Percentiles rank a stretch among this genome's conserved stretches.
phyloP scores from a whole-genome alignment of 2,888 invertebrate species.

The Phyllotreta cruciferae region DNA sequence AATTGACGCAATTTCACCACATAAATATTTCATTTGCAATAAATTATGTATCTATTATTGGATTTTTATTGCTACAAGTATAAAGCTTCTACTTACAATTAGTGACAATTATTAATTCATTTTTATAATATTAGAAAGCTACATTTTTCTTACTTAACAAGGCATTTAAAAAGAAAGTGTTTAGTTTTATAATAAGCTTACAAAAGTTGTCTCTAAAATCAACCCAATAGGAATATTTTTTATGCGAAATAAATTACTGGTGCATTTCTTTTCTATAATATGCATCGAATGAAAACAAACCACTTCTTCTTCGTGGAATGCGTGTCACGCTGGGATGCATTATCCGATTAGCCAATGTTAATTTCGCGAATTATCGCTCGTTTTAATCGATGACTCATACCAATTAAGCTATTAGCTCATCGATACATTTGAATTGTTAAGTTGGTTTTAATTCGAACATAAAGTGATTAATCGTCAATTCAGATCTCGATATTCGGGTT shows the following conservation, averaged over 20 bases:
- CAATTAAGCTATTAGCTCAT: conserved; percentile 56
- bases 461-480: conserved; percentile 45
- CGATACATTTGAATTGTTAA: conserved; percentile 56
- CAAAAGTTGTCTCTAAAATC: too few relatives aligned
- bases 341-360: conserved; percentile 43
- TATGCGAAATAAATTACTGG: not conserved
- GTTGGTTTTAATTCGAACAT: conserved; percentile 46
- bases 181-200: too few relatives aligned
- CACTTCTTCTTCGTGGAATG: conserved; percentile 23
- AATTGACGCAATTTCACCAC: too few relatives aligned
- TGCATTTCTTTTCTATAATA: not conserved
- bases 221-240: too few relatives aligned
- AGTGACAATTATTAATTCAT: too few relatives aligned
- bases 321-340: conserved; percentile 37
- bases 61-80: too few relatives aligned
- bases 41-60: too few relatives aligned
- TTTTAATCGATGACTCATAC: conserved; percentile 51
- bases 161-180: too few relatives aligned
- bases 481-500: conserved; percentile 39
- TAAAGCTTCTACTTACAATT: too few relatives aligned
- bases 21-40: too few relatives aligned
- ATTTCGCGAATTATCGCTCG: conserved; percentile 47
- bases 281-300: conserved; percentile 10
- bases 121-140: too few relatives aligned
- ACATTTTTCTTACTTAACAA: too few relatives aligned